Evolutionary conservation across 2,888 invertebrate genomes (phyloP).

Genomic region (Heliconius sara): DNA sequence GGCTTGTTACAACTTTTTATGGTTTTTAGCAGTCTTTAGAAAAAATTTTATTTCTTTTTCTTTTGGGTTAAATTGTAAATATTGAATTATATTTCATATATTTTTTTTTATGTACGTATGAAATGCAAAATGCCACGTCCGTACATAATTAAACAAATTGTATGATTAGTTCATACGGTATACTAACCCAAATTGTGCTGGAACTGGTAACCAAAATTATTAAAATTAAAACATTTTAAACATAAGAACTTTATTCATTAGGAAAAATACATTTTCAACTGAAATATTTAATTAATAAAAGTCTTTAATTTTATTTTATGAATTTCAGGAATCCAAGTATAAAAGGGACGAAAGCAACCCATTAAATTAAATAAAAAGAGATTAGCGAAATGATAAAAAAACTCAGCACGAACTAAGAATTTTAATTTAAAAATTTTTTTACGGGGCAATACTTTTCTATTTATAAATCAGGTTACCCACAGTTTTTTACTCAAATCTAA

Average conservation of each 20-base stretch:
- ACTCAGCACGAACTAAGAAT: constrained; percentile 13
- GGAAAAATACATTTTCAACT: not conserved
- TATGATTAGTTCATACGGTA: too few species aligned
- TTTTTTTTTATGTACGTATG: too few species aligned
- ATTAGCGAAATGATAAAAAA: constrained; percentile 21
- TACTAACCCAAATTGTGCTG: too few species aligned
- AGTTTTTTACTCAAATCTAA: constrained; percentile 5
- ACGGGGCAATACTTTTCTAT: not conserved
- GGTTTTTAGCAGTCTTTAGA: too few species aligned
- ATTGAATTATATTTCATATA: too few species aligned
- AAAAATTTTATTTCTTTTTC: too few species aligned
- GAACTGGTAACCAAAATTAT: too few species aligned
- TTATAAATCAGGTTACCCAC: constrained; percentile 17
- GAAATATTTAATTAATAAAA: not conserved
- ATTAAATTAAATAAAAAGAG: constrained; percentile 14
- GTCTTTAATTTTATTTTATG: not conserved
- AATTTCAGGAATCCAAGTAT: not conserved
- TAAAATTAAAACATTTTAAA: too few species aligned
- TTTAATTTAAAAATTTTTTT: constrained; percentile 8
- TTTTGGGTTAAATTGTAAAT: too few species aligned
- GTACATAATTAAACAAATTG: too few species aligned
- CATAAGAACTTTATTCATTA: not conserved
- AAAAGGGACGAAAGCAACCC: constrained; percentile 1
- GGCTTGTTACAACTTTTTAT: too few species aligned
- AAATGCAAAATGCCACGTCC: too few species aligned